phyloP scores from a whole-genome alignment of 2,113 vertebrate genomes.

The Notiomystis cincta region DNA sequence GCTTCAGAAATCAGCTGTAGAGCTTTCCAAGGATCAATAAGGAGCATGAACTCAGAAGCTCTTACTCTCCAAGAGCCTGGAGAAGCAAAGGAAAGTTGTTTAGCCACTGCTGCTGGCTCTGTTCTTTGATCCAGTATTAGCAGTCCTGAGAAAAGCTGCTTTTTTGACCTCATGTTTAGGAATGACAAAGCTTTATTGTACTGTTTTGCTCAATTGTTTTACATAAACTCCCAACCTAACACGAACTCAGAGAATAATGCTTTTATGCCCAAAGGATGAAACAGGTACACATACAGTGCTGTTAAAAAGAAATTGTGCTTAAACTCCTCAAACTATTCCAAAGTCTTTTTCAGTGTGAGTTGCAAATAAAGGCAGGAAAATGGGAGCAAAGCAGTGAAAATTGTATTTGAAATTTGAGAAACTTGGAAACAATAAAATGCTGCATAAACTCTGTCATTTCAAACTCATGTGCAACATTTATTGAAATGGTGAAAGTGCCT shows the following conservation, averaged over 20 bases:
- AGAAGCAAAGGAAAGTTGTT: background rate
- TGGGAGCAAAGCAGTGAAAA: background rate
- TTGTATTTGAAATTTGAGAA: background rate
- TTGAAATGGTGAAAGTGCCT: background rate
- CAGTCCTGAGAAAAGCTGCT: constrained; percentile 44
- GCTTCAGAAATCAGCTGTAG: background rate
- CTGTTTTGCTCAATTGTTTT: background rate
- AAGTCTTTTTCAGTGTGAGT: background rate
- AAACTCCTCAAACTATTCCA: background rate
- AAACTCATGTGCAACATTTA: background rate
- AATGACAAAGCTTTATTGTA: constrained; percentile 37
- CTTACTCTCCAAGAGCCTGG: background rate
- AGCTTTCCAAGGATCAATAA: background rate
- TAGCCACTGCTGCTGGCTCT: background rate
- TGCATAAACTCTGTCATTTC: background rate
- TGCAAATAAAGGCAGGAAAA: background rate
- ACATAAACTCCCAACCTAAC: background rate
- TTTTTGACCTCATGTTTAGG: background rate
- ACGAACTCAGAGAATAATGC: background rate
- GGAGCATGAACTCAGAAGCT: background rate
- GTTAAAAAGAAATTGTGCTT: background rate
- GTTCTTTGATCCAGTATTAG: constrained; percentile 35
- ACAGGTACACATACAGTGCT: background rate
- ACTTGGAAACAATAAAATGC: background rate
- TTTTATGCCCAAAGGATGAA: background rate